These are phyloP conservation scores for Pterocles gutturalis DNA, from an alignment of 2,113 vertebrate genomes.

Conservation along the genomic window DNA sequence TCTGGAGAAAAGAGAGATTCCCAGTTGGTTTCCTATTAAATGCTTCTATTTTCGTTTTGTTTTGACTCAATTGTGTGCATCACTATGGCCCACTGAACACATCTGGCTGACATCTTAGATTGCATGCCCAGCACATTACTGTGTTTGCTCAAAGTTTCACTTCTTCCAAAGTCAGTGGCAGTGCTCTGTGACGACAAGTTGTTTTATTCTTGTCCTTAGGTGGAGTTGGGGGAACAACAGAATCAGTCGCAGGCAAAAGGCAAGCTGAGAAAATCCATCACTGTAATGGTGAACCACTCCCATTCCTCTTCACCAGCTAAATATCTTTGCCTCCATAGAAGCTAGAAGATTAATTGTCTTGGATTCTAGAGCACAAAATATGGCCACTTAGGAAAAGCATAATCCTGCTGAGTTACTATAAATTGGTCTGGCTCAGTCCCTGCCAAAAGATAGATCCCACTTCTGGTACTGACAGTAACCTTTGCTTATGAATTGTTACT, in stretches of 20 bases:
- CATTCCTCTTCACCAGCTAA: not conserved
- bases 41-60: constrained; percentile 54
- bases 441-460: not conserved
- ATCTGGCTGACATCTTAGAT: constrained; percentile 56
- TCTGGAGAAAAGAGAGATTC: constrained; percentile 38
- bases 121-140: not conserved
- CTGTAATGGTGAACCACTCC: not conserved
- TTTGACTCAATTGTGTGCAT: constrained; percentile 62
- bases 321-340: not conserved
- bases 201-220: not conserved
- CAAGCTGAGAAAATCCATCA: not conserved
- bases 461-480: not conserved
- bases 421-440: not conserved
- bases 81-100: constrained; percentile 48
- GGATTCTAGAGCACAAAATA: constrained; percentile 8
- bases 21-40: constrained; percentile 61
- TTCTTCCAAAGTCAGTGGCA: constrained; percentile 24
- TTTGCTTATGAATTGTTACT: not conserved
- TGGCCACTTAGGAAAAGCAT: not conserved
- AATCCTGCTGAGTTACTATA: not conserved
- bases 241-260: not conserved
- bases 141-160: constrained; percentile 14
- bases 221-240: not conserved
- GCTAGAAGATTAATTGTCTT: not conserved
- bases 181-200: not conserved